A percentile compares a stretch with the other conserved stretches of the same genome.
These are phyloP conservation scores for Ochotona princeps DNA, from an alignment of 2,113 vertebrate genomes.

Conservation along the genomic window DNA sequence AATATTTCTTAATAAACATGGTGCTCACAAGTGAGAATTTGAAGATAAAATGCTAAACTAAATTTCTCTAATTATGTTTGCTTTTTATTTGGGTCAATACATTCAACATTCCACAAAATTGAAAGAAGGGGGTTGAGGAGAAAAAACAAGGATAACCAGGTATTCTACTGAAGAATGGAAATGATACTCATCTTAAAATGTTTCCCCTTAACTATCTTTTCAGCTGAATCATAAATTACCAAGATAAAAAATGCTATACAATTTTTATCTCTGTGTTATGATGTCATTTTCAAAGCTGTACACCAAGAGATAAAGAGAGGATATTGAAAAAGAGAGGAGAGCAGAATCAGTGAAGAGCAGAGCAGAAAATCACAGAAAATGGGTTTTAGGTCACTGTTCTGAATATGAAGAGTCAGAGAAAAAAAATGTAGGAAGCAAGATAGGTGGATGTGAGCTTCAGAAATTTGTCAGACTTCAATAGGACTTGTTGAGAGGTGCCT, in stretches of 20 bases:
- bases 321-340: background rate
- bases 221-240: background rate
- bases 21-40: background rate
- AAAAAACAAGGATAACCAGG: background rate
- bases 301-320: background rate
- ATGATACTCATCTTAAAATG: background rate
- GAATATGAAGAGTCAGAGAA: background rate
- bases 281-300: background rate
- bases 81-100: constrained; percentile 13
- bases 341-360: background rate
- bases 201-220: constrained; percentile 19
- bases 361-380: constrained; percentile 5
- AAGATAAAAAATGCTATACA: background rate
- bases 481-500: background rate
- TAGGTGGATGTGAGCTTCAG: background rate
- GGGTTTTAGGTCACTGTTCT: background rate
- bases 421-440: background rate
- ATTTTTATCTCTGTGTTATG: background rate
- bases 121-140: background rate
- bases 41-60: background rate
- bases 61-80: constrained; percentile 29
- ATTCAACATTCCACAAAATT: constrained; percentile 50
- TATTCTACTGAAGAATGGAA: background rate
- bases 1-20: background rate
- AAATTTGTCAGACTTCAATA: constrained; percentile 30